Evolutionary conservation across 2,888 invertebrate genomes (phyloP).

Genomic region (Eueremaeus valkanovi): DNA sequence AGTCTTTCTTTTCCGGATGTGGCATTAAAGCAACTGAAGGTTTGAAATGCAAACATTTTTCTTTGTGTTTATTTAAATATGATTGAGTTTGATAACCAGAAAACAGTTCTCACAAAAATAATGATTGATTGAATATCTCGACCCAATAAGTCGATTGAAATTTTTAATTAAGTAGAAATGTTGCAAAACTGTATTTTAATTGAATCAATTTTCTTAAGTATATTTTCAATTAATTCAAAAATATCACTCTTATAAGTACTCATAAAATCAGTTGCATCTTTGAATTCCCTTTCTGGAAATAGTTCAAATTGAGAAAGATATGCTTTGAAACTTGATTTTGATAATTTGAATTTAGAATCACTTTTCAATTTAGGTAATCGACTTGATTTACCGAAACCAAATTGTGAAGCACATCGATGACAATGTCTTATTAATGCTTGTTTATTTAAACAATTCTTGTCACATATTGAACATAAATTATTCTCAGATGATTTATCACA

Average conservation of each 20-base stretch:
- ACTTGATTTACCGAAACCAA: neutral
- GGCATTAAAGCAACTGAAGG: neutral
- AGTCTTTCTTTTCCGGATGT: neutral
- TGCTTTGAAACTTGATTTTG: neutral
- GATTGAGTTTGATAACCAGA: neutral
- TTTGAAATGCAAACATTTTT: neutral
- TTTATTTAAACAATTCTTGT: no score
- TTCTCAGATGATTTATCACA: no score
- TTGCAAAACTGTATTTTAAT: neutral
- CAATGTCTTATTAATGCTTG: neutral
- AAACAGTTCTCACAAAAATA: neutral
- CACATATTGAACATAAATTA: no score
- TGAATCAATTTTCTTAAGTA: neutral
- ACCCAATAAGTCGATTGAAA: neutral
- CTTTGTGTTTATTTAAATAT: neutral
- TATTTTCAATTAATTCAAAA: neutral
- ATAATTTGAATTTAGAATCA: neutral
- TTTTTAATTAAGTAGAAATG: neutral
- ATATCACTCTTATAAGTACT: neutral
- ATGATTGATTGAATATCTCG: neutral
- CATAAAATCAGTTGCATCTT: neutral
- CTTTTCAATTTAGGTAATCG: neutral
- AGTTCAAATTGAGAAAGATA: neutral
- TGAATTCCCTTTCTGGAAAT: neutral
- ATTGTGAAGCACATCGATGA: neutral